Conservation (phyloP, 2,113 vertebrate genomes). For the Cariama cristata region DNA sequence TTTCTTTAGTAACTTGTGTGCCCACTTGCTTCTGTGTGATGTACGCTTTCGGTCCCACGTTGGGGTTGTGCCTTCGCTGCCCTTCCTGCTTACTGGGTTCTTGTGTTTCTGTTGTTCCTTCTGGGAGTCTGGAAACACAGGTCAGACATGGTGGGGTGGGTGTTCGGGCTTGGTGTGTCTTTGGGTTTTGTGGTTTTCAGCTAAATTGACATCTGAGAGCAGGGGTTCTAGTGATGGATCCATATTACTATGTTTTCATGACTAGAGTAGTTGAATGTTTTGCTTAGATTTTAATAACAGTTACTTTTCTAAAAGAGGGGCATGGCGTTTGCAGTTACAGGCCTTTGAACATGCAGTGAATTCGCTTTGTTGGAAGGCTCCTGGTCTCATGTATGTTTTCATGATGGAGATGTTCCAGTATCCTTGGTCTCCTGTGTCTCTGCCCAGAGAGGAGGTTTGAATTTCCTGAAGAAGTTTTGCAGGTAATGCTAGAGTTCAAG, state of each 20-base stretch:
- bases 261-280: background rate
- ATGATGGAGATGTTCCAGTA: background rate
- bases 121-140: no score
- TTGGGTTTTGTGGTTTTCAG: background rate
- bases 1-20: background rate
- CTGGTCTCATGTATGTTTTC: background rate
- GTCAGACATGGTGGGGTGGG: background rate
- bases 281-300: background rate
- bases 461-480: background rate
- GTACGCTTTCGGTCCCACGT: no score
- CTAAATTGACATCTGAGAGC: background rate
- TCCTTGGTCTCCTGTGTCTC: background rate
- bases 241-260: background rate
- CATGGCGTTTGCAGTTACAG: no score
- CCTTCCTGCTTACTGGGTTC: no score
- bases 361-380: background rate
- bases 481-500: background rate
- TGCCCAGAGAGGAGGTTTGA: background rate
- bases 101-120: background rate
- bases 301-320: no score
- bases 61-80: background rate
- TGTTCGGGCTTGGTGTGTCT: no score
- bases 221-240: background rate
- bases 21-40: background rate
- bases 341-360: background rate